Percentiles rank a stretch among this genome's conserved stretches.
These are phyloP conservation scores for Picus viridis DNA, from an alignment of 2,797 vertebrate genomes.

Conservation along the genomic window DNA sequence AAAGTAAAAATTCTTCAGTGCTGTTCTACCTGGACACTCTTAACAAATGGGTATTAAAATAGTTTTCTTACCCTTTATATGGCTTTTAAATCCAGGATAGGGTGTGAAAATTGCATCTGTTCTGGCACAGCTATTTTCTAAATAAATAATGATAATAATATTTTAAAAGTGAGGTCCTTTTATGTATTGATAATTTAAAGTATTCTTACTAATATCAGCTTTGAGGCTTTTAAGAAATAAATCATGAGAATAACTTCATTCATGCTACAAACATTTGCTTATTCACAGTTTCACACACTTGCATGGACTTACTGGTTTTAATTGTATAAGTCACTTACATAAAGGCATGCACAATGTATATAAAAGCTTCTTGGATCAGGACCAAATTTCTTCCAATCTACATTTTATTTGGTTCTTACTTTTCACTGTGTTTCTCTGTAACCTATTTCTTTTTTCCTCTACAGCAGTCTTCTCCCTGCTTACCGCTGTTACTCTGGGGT, in stretches of 20 bases:
- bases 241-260: neutral
- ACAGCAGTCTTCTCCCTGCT: neutral
- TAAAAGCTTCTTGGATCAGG: neutral
- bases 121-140: constrained; percentile 98
- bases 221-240: neutral
- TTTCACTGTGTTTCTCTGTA: neutral
- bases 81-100: constrained; percentile 98
- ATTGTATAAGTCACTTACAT: neutral
- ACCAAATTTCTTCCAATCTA: neutral
- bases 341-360: neutral
- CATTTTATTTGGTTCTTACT: neutral
- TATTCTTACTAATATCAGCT: neutral
- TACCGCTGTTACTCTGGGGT: neutral
- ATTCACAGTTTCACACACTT: neutral
- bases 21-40: neutral
- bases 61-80: constrained; percentile 89
- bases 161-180: neutral
- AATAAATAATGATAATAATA: constrained; percentile 41
- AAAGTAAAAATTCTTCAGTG: neutral
- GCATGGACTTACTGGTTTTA: neutral
- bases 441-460: neutral
- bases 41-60: neutral
- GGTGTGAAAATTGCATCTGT: constrained; percentile 98
- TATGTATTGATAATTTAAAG: neutral
- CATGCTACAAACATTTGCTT: neutral